phyloP scores from a whole-genome alignment of 1,140 invertebrate species.

The Arctopsyche grandis region DNA sequence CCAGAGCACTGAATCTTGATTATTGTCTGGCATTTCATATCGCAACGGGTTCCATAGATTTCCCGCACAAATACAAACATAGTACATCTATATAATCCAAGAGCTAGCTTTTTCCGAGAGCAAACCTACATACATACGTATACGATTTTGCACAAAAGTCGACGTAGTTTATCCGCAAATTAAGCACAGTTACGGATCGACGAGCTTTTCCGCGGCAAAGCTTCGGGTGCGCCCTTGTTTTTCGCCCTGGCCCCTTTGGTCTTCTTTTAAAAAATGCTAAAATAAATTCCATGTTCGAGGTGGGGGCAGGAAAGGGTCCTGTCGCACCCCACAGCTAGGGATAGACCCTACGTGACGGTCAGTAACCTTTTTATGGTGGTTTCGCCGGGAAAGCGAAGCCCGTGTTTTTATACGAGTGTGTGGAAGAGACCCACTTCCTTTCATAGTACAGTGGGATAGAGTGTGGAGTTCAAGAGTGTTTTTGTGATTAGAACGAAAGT shows the following conservation, averaged over 20 bases:
- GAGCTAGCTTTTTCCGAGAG: too few species aligned
- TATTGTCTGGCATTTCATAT: too few species aligned
- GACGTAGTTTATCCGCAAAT: constrained; percentile 8
- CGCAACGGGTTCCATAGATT: too few species aligned
- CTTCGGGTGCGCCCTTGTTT: not conserved
- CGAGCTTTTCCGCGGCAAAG: not conserved
- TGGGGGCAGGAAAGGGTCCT: constrained; percentile 4
- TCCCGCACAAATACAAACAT: too few species aligned
- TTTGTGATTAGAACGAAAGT: not conserved
- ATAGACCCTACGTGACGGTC: constrained; percentile 38
- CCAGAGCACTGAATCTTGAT: too few species aligned
- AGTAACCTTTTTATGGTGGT: constrained; percentile 49
- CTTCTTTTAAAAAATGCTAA: constrained; percentile 16
- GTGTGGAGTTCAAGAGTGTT: not conserved
- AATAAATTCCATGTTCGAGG: constrained; percentile 16
- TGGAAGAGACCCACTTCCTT: not conserved
- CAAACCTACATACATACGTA: too few species aligned
- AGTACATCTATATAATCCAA: too few species aligned
- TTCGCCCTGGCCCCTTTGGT: not conserved
- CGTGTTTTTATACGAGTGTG: not conserved
- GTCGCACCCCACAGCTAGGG: not conserved
- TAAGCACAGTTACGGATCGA: not conserved
- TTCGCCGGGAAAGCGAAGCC: constrained; percentile 38
- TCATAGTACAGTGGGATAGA: not conserved
- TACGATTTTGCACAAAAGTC: too few species aligned